Base-by-base conservation (phyloP, 2,888 invertebrate genomes). In the Caenorhabditis sinica region DNA sequence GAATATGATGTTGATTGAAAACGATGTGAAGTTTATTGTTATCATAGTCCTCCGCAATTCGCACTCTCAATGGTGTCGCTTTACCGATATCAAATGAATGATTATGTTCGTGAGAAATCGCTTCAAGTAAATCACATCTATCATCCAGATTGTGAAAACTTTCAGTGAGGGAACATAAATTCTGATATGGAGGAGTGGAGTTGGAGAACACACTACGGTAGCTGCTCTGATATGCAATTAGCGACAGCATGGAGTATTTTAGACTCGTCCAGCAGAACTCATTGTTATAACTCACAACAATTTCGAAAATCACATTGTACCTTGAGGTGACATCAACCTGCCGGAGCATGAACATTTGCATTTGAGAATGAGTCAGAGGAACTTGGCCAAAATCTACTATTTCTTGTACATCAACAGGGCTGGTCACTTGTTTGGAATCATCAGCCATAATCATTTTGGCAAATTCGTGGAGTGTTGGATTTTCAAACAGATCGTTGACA, bases 1-100 rank as follows among this genome's bases (percentile, higher is more conserved):
- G 65, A 61, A 92, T 92, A 65, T 92, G 92, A 51, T 91, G 90
- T 77, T 90, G 90, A 58, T 86, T 86, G 86, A 91, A 83, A 23
- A 91, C 43, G 30, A 85, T 74, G 69, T 83, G 74, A 79, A 83
- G 53, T 45, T 23, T 30, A 28, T 65, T 68, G 28, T 58, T 40
- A 51, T 68, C 75, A 49, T 33, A 45, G 20, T 66, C 56, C 45
- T 58, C 60, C 2, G 63, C 60, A 61, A 81, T 81, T 63, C 69
- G 60, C 40, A 85, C 65, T 74, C 82, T 23, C 30, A 85, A 60
- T 40, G 85, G 82, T 33, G 69, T 72, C n/a, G 13, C 23, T 56
- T 74, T 69, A 30, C 23, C 69, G 60, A 87, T 72, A 23, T 82
- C 66, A 51, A 87, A 86, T 43, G 74, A 61, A 63, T 84, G 65